Evolutionary conservation across 2,797 vertebrate species (phyloP).

Genomic region (Rhincodon typus): DNA sequence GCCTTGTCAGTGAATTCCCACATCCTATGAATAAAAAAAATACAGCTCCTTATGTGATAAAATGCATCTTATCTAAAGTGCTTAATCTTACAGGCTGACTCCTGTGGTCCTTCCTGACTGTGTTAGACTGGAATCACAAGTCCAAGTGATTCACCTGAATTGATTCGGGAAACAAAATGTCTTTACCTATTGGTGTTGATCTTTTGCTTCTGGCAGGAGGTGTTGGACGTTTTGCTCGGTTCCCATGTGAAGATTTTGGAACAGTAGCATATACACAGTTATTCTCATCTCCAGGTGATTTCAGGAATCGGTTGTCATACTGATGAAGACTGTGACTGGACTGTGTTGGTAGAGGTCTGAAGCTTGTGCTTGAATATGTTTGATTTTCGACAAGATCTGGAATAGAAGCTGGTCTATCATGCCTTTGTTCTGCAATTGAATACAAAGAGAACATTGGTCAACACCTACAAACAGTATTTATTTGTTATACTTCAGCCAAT

Average conservation of each 20-base stretch:
- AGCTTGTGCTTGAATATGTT: background rate
- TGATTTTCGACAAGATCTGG: background rate
- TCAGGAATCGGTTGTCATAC: background rate
- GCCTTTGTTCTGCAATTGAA: background rate
- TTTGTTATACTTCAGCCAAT: background rate
- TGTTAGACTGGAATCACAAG: background rate
- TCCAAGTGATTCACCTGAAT: background rate
- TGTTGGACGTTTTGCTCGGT: background rate
- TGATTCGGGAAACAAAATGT: background rate
- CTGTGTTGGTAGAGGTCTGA: background rate
- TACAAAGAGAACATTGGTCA: background rate
- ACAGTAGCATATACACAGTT: constrained; percentile 11
- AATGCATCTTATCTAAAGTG: background rate
- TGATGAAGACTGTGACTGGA: background rate
- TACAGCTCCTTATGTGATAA: background rate
- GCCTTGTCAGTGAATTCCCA: background rate
- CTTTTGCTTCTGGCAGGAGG: background rate
- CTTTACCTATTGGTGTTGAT: background rate
- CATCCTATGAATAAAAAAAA: background rate
- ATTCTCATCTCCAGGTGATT: background rate
- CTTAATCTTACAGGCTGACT: background rate
- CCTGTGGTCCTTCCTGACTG: background rate
- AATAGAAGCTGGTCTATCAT: background rate
- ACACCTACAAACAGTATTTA: background rate
- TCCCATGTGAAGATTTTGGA: background rate